Evolutionary conservation across 2,888 invertebrate genomes (phyloP), one percentile per base, ranked within the genome.

Genomic region (Drosophila bunnanda): DNA sequence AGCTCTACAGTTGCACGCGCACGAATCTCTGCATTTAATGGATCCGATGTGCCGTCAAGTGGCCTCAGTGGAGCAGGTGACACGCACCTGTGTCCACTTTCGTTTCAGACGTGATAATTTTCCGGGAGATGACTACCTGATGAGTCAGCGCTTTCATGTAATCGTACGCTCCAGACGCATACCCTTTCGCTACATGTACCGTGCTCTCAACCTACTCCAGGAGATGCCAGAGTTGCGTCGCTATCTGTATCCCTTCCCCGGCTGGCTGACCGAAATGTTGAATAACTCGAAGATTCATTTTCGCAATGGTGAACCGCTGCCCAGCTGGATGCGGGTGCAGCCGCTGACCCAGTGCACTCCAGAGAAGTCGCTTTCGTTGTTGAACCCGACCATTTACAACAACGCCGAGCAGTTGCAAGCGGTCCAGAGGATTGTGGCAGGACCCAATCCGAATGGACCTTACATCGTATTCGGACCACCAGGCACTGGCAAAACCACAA

Each of bases 401-500:
- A 96, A 96, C 90, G 71, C 86, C 0, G 94, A 95, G 80, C 96
- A 96, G 85, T 93, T 93, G 72, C 92, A 93, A 62, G 96, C 96
- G 1, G 95, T 97, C 0, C 90, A 92, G 54, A 94, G 95, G 80
- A 96, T 96, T 59, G 85, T 96, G 8, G 93, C 94, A 20, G 94
- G 94, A 10, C 93, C 95, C 1, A 93, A 94, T 1, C 93, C 93
- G n/a, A 93, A 94, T 6, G 94, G 94, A 2, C 98, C 98, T 0
- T 98, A 97, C 87, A 94, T 97, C 32, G 94, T 98, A 53, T 98
- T 96, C 93, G 98, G 98, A n/a, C 98, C 98, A 41, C 97, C 98
- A 53, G 74, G 94, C 93, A 95, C 95, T n/a, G 96, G 96, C n/a
- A 96, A 96, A 91, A 96, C 96, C 0, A 93, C 95, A 13, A 96